Evolutionary conservation across 2,888 invertebrate species (phyloP).

Genomic region (Athalia cordata): DNA sequence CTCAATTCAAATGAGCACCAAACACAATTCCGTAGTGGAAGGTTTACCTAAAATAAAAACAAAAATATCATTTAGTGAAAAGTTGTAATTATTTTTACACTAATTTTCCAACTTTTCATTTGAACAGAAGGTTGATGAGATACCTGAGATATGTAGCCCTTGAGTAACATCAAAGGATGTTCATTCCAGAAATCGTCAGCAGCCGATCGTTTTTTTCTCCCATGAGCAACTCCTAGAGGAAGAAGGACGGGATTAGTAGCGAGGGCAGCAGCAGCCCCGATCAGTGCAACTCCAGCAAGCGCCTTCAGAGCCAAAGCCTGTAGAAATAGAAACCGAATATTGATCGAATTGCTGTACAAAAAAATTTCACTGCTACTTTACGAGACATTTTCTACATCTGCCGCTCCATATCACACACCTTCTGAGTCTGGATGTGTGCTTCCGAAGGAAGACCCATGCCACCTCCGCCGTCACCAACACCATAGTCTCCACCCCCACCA

Average conservation of each 20-base stretch:
- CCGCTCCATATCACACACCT: constrained; percentile 53
- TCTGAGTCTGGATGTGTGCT: constrained; percentile 64
- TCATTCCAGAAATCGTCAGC: constrained; percentile 51
- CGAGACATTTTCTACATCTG: neutral
- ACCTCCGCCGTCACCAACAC: constrained; percentile 50
- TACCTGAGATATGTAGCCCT: constrained; percentile 60
- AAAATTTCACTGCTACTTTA: no score
- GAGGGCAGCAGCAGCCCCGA: constrained; percentile 88
- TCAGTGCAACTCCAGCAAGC: constrained; percentile 83
- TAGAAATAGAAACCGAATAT: constrained; percentile 52
- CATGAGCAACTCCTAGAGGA: constrained; percentile 85
- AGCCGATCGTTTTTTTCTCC: constrained; percentile 75
- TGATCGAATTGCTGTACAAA: no score
- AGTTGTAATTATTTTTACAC: no score
- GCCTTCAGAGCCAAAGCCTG: constrained; percentile 81
- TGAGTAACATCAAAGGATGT: constrained; percentile 56
- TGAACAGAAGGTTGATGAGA: neutral
- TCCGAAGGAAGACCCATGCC: constrained; percentile 46
- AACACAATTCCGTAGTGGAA: neutral
- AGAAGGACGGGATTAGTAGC: constrained; percentile 86
- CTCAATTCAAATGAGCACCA: no score
- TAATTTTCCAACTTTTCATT: neutral
- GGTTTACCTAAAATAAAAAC: neutral
- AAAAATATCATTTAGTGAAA: no score
- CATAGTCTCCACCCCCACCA: constrained; percentile 51